Evolutionary conservation across 2,797 vertebrate genomes (phyloP).

Genomic region (Oryzias sinensis): DNA sequence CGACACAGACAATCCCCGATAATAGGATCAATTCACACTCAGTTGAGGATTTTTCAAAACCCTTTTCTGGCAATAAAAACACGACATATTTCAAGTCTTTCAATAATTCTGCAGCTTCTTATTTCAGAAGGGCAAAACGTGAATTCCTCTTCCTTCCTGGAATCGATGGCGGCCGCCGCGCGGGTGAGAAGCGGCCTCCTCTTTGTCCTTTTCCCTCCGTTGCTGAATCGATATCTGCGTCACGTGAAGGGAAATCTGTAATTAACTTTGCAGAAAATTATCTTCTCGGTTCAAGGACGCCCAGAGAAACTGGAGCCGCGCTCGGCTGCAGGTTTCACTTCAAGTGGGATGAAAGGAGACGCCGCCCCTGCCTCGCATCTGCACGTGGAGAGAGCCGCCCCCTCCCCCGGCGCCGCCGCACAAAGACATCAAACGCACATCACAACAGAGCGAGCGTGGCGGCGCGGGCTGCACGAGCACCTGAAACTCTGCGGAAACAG

Average conservation of each 20-base stretch:
- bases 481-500: constrained; percentile 30
- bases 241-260: constrained; percentile 16
- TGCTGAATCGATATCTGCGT: constrained; percentile 25
- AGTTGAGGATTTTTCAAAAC: constrained; percentile 16
- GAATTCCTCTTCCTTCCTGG: not conserved
- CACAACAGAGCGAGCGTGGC: constrained; percentile 51
- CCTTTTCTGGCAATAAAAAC: constrained; percentile 9
- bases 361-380: not conserved
- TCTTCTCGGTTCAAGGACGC: constrained; percentile 15
- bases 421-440: constrained; percentile 54
- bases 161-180: constrained; percentile 9
- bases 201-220: constrained; percentile 7
- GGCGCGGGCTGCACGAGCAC: constrained; percentile 16
- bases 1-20: constrained; percentile 8
- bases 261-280: constrained; percentile 20
- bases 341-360: not conserved
- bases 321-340: constrained; percentile 3
- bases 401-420: constrained; percentile 14
- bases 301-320: not conserved
- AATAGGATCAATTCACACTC: constrained; percentile 15
- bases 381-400: too few species aligned
- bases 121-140: not conserved
- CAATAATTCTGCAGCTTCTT: constrained; percentile 15
- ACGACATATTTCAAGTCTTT: constrained; percentile 6
- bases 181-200: constrained; percentile 11